Evolutionary conservation across 2,113 vertebrate genomes (phyloP), one percentile per base, ranked within the genome.

Genomic region (Dipodomys ordii): DNA sequence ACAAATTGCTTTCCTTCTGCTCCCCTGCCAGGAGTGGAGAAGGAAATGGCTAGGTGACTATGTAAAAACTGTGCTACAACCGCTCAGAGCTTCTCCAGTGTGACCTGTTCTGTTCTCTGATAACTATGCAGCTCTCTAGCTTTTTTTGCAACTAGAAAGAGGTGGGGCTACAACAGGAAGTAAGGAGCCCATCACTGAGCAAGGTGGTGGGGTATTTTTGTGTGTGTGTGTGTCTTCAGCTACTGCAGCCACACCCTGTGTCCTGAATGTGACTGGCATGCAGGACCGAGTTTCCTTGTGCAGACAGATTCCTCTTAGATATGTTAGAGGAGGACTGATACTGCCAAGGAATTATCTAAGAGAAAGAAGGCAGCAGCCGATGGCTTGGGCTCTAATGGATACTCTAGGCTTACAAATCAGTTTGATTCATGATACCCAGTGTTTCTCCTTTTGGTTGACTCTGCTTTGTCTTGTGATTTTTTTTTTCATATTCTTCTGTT

Each of bases 231-330:
- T 16, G 27, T 28, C 39, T 13, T 8, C 16, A 20, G 22, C 64
- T 28, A 15, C 20, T 53, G 62, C 35, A 53, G 49, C 82, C 90
- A 69, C 94, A 67, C 82, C 94, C 88, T 46, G 87, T 68, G 72
- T 89, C 32, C 81, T 78, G 78, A 62, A 25, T 25, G 20, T 87
- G 67, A 83, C 46, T 67, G 68, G 19, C 65, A 10, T 16, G 2
- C 65, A 18, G 30, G 28, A 13, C 74, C 27, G 16, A 62, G 72
- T 1, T 2, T 19, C 78, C 27, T 8, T 3, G 4, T 20, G 32
- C 69, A 62, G 32, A 76, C 39, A 85, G 27, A n/a, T 83, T 91
- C 28, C n/a, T 49, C 68, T 69, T 71, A 57, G 2, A 2, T 23
- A 11, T 9, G 32, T 30, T 1, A 11, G 80, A 7, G 0, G 11